These are phyloP conservation scores for Dusona sp. DNA, from an alignment of 2,888 invertebrate genomes.

Conservation along the genomic window DNA sequence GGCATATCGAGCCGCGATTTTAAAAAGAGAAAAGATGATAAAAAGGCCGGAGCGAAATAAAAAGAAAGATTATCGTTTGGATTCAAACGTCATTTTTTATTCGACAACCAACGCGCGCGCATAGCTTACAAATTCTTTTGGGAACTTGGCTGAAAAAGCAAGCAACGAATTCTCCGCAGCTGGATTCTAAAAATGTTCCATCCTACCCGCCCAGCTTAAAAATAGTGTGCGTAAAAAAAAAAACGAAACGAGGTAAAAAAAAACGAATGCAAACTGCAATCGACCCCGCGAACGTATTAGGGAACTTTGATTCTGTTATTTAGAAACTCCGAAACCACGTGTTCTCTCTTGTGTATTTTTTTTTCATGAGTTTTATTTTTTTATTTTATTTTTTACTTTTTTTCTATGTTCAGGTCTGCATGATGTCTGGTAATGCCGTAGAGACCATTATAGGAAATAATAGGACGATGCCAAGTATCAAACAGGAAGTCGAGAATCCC, in stretches of 20 bases:
- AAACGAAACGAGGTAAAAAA: slow-evolving; percentile 72
- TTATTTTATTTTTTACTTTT: slow-evolving; percentile 20
- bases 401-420: slow-evolving; percentile 87
- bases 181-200: slow-evolving; percentile 81
- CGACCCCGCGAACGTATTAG: slow-evolving; percentile 62
- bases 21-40: not conserved
- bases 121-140: slow-evolving; percentile 10
- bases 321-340: not conserved
- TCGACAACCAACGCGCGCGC: not conserved
- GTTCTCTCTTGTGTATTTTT: not conserved
- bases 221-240: slow-evolving; percentile 75
- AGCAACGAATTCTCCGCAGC: slow-evolving; percentile 74
- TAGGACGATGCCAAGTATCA: slow-evolving; percentile 85
- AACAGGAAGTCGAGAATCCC: slow-evolving; percentile 87
- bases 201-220: slow-evolving; percentile 78
- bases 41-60: slow-evolving; percentile 33
- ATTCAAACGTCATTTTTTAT: slow-evolving; percentile 32
- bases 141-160: slow-evolving; percentile 41
- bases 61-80: slow-evolving; percentile 10
- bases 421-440: slow-evolving; percentile 87
- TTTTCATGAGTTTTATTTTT: slow-evolving; percentile 5
- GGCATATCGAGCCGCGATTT: not conserved
- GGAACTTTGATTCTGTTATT: slow-evolving; percentile 5
- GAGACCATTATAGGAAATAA: slow-evolving; percentile 82
- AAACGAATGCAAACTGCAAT: slow-evolving; percentile 66